Conservation (phyloP, 2,888 invertebrate genomes). For the Conchocele bisecta region DNA sequence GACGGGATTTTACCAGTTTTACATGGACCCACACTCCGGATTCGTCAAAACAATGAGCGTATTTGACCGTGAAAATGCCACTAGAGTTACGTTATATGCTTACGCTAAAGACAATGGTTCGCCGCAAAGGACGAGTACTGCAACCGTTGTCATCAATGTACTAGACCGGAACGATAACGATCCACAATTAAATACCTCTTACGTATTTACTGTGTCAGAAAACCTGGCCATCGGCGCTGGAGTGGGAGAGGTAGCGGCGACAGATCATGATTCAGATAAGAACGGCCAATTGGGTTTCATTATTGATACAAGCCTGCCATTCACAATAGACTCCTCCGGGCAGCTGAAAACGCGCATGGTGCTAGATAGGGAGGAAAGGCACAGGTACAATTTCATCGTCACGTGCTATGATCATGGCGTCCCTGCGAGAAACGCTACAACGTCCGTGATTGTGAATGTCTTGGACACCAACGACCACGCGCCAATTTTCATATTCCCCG, state of each 20-base stretch:
- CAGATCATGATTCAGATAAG: constrained; percentile 61
- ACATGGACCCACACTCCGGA: constrained; percentile 65
- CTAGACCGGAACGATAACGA: constrained; percentile 61
- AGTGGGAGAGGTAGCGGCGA: constrained; percentile 47
- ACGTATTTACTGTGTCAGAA: constrained; percentile 55
- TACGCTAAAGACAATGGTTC: constrained; percentile 66
- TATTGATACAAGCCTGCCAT: constrained; percentile 54
- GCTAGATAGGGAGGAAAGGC: constrained; percentile 66
- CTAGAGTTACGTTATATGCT: constrained; percentile 62
- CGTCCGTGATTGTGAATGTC: constrained; percentile 63
- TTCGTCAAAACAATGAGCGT: constrained; percentile 63
- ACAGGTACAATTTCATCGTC: constrained; percentile 62
- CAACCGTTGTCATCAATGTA: constrained; percentile 56
- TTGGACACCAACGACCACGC: constrained; percentile 67
- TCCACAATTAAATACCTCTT: constrained; percentile 53
- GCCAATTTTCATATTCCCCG: constrained; percentile 72
- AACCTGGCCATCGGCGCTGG: constrained; percentile 44
- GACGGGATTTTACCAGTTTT: constrained; percentile 55
- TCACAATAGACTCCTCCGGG: constrained; percentile 59
- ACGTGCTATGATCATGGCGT: constrained; percentile 67
- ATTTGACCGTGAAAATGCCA: constrained; percentile 67
- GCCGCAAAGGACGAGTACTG: constrained; percentile 61
- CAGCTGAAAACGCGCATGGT: constrained; percentile 54
- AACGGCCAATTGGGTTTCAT: constrained; percentile 60
- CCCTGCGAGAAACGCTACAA: constrained; percentile 58